Conservation (phyloP, 1,140 invertebrate species). For the Coelopa frigida region DNA sequence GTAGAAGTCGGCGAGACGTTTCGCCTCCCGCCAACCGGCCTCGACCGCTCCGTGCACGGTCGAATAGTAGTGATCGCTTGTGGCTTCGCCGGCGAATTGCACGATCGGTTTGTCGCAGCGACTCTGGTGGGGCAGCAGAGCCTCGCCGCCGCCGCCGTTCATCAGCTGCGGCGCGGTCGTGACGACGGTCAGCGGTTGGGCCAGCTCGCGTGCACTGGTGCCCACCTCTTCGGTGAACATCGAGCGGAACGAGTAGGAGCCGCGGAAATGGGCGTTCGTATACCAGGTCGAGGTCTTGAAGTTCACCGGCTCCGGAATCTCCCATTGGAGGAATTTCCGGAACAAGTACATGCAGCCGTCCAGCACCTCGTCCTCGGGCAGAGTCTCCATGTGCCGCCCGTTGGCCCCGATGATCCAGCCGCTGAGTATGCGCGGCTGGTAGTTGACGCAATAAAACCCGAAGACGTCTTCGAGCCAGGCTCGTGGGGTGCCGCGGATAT, state of each 20-base stretch:
- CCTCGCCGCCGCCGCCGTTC: conserved; percentile 6
- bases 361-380: conserved; percentile 47
- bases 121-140: conserved; percentile 20
- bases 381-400: conserved; percentile 51
- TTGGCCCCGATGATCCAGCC: conserved; percentile 55
- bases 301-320: conserved; percentile 26
- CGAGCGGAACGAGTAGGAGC: conserved; percentile 65
- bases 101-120: conserved; percentile 50
- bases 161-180: conserved; percentile 19
- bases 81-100: conserved; percentile 69
- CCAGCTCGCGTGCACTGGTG: conserved; percentile 48
- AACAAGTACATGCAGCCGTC: conserved; percentile 47
- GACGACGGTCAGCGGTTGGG: conserved; percentile 37
- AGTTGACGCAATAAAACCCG: conserved; percentile 57
- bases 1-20: conserved; percentile 43
- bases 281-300: conserved; percentile 53
- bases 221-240: conserved; percentile 51
- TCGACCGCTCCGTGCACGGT: conserved; percentile 78
- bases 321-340: conserved; percentile 41
- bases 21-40: conserved; percentile 69
- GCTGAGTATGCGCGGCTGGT: conserved; percentile 60
- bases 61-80: conserved; percentile 59
- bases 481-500: conserved; percentile 47
- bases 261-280: conserved; percentile 57
- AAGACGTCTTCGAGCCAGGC: conserved; percentile 60